phyloP scores from a whole-genome alignment of 2,113 vertebrate species.

The Bos taurus region DNA sequence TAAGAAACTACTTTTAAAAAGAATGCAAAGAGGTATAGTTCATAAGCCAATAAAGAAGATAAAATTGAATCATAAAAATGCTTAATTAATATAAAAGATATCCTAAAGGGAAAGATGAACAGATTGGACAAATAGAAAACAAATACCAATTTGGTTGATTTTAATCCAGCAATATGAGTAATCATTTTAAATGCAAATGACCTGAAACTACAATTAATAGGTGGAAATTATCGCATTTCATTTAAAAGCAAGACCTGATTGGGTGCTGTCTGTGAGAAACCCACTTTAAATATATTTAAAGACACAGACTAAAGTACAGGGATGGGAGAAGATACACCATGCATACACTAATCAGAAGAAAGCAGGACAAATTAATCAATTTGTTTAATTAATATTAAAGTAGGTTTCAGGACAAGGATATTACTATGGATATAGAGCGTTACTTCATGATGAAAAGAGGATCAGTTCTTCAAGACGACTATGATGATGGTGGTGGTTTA shows the following conservation, averaged over 20 bases:
- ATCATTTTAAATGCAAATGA: neutral
- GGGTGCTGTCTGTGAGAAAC: neutral
- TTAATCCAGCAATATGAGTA: neutral
- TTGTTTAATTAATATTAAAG: neutral
- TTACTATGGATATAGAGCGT: neutral
- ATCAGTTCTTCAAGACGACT: neutral
- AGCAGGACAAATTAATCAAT: neutral
- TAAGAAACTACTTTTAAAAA: neutral
- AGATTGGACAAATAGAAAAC: constrained; percentile 14
- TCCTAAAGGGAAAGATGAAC: neutral
- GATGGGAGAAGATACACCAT: neutral
- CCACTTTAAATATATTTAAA: neutral
- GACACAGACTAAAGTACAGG: neutral
- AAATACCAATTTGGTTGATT: neutral
- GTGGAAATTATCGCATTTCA: neutral
- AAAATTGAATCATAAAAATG: neutral
- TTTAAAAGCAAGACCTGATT: neutral
- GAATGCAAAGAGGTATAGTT: neutral
- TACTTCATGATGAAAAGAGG: neutral
- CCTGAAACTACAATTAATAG: neutral
- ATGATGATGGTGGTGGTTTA: neutral
- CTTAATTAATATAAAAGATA: neutral
- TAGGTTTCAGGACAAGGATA: neutral
- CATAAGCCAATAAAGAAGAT: neutral
- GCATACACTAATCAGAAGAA: neutral